Evolutionary conservation across 2,888 invertebrate genomes (phyloP).

Genomic region (Melipona beecheii): DNA sequence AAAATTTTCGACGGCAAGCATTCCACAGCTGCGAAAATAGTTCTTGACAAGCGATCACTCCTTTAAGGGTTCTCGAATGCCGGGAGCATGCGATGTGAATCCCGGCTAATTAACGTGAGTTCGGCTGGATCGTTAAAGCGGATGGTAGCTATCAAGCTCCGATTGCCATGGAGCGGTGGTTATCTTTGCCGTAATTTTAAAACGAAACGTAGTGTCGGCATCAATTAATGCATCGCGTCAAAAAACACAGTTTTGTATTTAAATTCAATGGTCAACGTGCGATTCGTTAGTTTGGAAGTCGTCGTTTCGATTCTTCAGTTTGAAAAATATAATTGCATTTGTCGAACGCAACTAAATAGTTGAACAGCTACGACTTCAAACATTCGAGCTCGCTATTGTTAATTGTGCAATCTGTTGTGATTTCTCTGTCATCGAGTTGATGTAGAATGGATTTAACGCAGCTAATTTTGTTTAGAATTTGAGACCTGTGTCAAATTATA

Average conservation of each 20-base stretch:
- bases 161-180: conserved; percentile 8
- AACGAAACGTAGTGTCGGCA: background rate
- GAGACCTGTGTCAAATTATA: no score
- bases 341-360: background rate
- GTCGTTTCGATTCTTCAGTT: no score
- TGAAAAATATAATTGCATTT: background rate
- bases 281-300: background rate
- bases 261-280: background rate
- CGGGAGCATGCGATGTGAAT: conserved; percentile 32
- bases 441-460: background rate
- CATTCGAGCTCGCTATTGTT: no score
- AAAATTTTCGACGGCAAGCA: conserved; percentile 3
- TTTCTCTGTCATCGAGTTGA: background rate
- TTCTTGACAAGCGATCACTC: conserved; percentile 52
- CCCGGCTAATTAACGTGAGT: conserved; percentile 52
- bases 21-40: conserved; percentile 29
- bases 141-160: conserved; percentile 20
- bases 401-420: no score
- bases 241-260: background rate
- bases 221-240: background rate
- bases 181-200: conserved; percentile 3
- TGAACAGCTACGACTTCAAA: background rate
- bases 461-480: no score
- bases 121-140: conserved; percentile 43
- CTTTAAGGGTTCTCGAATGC: conserved; percentile 48